Conservation (phyloP, 2,888 invertebrate genomes). For the Agriotes lineatus region DNA sequence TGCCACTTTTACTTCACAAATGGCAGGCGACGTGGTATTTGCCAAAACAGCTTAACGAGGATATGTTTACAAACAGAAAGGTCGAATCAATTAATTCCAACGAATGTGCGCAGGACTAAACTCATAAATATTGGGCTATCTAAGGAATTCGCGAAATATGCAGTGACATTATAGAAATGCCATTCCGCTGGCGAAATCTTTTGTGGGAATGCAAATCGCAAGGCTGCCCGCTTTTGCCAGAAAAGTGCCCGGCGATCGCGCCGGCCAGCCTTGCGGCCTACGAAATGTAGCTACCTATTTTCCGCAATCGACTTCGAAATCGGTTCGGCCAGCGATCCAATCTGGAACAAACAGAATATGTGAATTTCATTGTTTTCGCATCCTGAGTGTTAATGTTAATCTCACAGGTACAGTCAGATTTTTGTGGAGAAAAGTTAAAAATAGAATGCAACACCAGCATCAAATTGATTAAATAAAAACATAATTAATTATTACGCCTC, state of each 20-base stretch:
- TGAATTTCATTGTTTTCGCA: too few species aligned
- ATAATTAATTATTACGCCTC: too few species aligned
- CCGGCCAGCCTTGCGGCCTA: background rate
- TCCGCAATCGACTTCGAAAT: too few species aligned
- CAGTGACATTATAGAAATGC: background rate
- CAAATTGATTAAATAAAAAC: too few species aligned
- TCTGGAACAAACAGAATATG: too few species aligned
- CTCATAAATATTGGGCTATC: background rate
- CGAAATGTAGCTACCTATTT: too few species aligned
- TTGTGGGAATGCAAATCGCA: background rate
- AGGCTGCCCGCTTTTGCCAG: background rate
- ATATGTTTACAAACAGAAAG: slow-evolving; percentile 17
- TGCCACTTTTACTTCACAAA: slow-evolving; percentile 6
- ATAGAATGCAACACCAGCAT: too few species aligned
- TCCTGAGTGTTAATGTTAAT: too few species aligned
- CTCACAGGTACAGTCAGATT: too few species aligned
- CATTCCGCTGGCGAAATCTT: background rate
- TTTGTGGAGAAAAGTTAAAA: too few species aligned
- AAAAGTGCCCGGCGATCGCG: background rate
- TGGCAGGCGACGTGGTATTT: slow-evolving; percentile 1
- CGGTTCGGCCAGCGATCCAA: too few species aligned
- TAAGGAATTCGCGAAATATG: background rate
- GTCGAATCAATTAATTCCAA: slow-evolving; percentile 10
- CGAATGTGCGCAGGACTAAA: background rate
- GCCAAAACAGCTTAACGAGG: slow-evolving; percentile 3